Conservation (phyloP, 1,140 invertebrate species). For the Drosophila prosaltans region DNA sequence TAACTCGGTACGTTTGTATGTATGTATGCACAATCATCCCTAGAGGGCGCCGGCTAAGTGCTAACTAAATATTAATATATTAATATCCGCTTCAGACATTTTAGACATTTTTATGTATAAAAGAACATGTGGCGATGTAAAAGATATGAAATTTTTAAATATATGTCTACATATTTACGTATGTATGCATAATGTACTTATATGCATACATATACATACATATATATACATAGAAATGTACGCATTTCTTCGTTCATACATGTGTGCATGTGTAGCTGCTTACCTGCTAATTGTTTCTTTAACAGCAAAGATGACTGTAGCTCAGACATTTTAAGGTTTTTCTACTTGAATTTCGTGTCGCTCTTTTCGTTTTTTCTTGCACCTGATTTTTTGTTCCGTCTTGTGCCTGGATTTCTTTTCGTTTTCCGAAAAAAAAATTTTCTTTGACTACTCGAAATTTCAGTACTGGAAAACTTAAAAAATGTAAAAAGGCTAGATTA, state of each 20-base stretch:
- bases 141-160: background rate
- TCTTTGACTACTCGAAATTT: no score
- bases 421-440: constrained; percentile 19
- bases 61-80: background rate
- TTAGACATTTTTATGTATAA: background rate
- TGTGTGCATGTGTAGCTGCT: constrained; percentile 74
- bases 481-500: no score
- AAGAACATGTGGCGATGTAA: constrained; percentile 11
- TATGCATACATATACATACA: background rate
- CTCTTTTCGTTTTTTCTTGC: no score
- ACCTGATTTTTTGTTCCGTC: no score
- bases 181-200: constrained; percentile 14
- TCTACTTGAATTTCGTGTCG: no score
- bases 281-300: constrained; percentile 97
- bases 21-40: constrained; percentile 3
- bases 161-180: constrained; percentile 3
- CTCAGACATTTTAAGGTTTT: constrained; percentile 89
- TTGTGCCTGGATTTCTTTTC: no score
- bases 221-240: constrained; percentile 9
- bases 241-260: constrained; percentile 7
- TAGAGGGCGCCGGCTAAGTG: constrained; percentile 4
- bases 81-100: background rate
- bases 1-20: background rate
- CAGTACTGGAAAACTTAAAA: no score
- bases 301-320: constrained; percentile 96